Conservation (phyloP, 2,888 invertebrate genomes). For the Belgica antarctica region DNA sequence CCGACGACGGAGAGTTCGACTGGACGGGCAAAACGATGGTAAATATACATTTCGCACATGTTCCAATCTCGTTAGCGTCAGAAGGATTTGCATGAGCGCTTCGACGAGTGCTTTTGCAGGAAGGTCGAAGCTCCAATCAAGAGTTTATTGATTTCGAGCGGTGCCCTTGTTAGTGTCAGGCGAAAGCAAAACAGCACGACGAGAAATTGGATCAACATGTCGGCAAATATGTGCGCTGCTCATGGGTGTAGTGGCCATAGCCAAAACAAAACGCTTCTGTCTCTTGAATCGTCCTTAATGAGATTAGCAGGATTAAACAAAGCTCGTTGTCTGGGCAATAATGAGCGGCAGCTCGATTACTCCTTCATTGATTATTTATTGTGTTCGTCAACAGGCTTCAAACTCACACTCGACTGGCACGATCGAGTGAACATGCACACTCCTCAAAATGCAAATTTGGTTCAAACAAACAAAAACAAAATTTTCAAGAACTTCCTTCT, state of each 20-base stretch:
- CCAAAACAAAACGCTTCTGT: too few relatives aligned
- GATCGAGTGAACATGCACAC: background rate
- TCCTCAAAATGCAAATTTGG: background rate
- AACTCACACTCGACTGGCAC: background rate
- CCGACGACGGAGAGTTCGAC: slow-evolving; percentile 90
- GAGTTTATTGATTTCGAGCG: background rate
- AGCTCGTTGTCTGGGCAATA: too few relatives aligned
- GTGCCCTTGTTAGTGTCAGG: background rate
- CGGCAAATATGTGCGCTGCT: too few relatives aligned
- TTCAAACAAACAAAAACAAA: background rate
- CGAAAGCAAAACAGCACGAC: background rate
- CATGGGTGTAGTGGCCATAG: background rate
- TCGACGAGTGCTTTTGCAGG: background rate
- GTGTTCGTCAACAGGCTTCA: slow-evolving; percentile 8
- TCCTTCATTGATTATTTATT: background rate
- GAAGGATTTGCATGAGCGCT: background rate
- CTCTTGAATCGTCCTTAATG: too few relatives aligned
- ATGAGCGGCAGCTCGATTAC: too few relatives aligned
- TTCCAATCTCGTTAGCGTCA: too few relatives aligned
- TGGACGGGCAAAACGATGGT: slow-evolving; percentile 88
- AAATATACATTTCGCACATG: slow-evolving; percentile 46
- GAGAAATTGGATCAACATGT: background rate
- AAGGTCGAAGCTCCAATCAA: background rate
- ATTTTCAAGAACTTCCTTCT: background rate
- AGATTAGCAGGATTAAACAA: background rate